Evolutionary conservation across 2,888 invertebrate genomes (phyloP).

Genomic region (Leptopilina syphax): DNA sequence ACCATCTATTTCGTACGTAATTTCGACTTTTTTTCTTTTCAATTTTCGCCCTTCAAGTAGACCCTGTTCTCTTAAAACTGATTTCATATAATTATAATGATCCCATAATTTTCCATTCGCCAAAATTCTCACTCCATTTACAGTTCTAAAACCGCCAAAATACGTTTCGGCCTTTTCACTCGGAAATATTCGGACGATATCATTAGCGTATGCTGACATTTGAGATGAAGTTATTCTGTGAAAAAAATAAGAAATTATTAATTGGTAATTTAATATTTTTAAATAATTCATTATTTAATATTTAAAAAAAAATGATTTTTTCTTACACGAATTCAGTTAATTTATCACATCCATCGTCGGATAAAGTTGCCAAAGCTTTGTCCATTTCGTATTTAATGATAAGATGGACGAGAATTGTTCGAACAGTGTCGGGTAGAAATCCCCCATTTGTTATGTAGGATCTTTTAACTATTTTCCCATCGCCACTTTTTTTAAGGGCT

Average conservation of each 20-base stretch:
- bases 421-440: constrained; percentile 29
- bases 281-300: background rate
- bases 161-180: constrained; percentile 39
- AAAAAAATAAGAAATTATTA: background rate
- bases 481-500: background rate
- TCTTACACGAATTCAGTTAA: constrained; percentile 25
- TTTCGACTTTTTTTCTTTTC: constrained; percentile 9
- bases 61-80: constrained; percentile 37
- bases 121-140: constrained; percentile 28
- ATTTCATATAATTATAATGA: constrained; percentile 44
- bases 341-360: constrained; percentile 30
- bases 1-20: constrained; percentile 12
- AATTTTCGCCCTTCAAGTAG: constrained; percentile 17
- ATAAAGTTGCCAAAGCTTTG: constrained; percentile 23
- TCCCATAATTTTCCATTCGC: constrained; percentile 43
- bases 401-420: constrained; percentile 28
- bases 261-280: background rate
- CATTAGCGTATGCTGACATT: constrained; percentile 33
- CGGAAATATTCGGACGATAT: constrained; percentile 40
- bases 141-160: constrained; percentile 33
- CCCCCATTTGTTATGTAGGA: constrained; percentile 35
- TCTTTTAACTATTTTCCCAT: constrained; percentile 34
- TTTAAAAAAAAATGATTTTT: background rate
- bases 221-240: constrained; percentile 22
- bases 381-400: constrained; percentile 37